These are phyloP conservation scores for Yponomeuta malinellus DNA, from an alignment of 2,888 invertebrate species.

Conservation along the genomic window DNA sequence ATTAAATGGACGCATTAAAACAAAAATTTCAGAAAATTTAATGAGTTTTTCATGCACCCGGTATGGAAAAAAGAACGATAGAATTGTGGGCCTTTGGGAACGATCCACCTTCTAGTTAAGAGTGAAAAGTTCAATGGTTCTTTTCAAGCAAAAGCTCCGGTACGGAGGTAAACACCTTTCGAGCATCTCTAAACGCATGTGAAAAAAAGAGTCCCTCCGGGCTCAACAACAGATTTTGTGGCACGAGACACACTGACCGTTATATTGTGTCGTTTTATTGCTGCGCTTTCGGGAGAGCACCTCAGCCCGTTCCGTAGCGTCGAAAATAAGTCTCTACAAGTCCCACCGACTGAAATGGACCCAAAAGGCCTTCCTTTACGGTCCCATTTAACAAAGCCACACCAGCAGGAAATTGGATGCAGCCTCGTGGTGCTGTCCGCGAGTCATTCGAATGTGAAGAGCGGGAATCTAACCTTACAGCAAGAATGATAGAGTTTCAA, in stretches of 20 bases:
- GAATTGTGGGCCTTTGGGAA: too few relatives aligned
- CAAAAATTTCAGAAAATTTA: too few relatives aligned
- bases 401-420: constrained; percentile 9
- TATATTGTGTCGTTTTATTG: constrained; percentile 60
- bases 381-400: background rate
- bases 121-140: too few relatives aligned
- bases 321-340: constrained; percentile 37
- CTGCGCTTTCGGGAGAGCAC: constrained; percentile 31
- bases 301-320: constrained; percentile 52
- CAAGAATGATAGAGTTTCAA: constrained; percentile 22
- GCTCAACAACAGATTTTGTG: constrained; percentile 48
- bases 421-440: constrained; percentile 7
- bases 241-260: constrained; percentile 69
- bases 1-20: too few relatives aligned
- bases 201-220: constrained; percentile 40
- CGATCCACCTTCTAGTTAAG: too few relatives aligned
- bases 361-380: background rate
- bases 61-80: too few relatives aligned
- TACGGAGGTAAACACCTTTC: too few relatives aligned
- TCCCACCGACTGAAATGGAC: background rate
- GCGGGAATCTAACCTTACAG: constrained; percentile 19
- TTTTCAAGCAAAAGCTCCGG: too few relatives aligned
- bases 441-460: constrained; percentile 21
- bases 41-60: too few relatives aligned
- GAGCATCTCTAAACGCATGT: too few relatives aligned